Base-by-base conservation (phyloP, 2,888 invertebrate species). In the Pseudococcus longispinus region DNA sequence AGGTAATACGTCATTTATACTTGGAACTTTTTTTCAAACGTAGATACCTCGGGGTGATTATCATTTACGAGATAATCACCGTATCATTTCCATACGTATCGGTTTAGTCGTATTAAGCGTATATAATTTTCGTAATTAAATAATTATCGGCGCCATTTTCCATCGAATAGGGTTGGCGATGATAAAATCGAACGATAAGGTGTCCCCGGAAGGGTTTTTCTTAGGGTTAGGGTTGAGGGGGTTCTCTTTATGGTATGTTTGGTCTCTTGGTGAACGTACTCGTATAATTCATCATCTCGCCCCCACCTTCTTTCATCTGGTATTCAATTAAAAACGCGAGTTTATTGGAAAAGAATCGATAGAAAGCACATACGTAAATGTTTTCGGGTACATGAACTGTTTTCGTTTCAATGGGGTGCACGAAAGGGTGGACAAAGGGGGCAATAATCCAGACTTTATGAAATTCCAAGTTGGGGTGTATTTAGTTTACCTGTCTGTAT, bases 1-100 rank as follows among this genome's bases (percentile, higher is more conserved):
- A 88, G 88, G 88, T 88, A 83, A 86, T 60, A 29, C 60, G 60
- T 60, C 70, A 70, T 70, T 70, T 70, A 60, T 23, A 60, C 5
- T 60, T 8, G 4, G 23, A 23, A 60, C 23, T 20, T 23, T 23
- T 60, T 9, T 11, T n/a, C 20, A 32, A 37, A 37, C 2, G 8
- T 37, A 37, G 37, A 60, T 23, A 23, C 70, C 70, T 70, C 29
- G 29, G 9, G 70, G 70, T 29, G 29, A 70, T 29, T 29, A 29
- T 29, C 70, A 29, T 29, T 51, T 65, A 70, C 70, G 15, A 26
- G 70, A 70, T 70, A 70, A 70, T 70, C 23, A 60, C 60, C 5
- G 23, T 60, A 20, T 60, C 60, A 60, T 60, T 60, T 37, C n/a
- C 18, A 13, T 70, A 15, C 29, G 29, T 9, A 23, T 5, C 1